Base-by-base conservation (phyloP, 2,888 invertebrate species). In the Meiosimyza platycephala region DNA sequence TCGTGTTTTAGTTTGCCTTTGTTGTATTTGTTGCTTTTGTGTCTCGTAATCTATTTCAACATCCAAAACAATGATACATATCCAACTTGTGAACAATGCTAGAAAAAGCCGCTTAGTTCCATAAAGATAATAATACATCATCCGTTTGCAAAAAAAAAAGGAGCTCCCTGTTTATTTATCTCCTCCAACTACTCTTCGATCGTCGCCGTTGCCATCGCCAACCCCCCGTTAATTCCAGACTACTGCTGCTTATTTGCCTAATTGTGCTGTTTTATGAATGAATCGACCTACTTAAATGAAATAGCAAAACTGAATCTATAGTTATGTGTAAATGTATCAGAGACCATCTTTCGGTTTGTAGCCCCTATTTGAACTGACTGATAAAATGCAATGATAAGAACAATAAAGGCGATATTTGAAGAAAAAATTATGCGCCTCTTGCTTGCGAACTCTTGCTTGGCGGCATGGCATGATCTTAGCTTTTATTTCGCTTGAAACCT, bases 91-190 rank as follows among this genome's bases (percentile, higher is more conserved):
- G 80, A 82, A 84, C 84, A 84, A 83, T 83, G 79, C 76, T 82
- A 81, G 80, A 83, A 9, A 40, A 84, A 83, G 84, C 83, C 80
- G 84, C 83, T 84, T 83, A 81, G 80, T 82, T 80, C 82, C 82
- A 82, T 84, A 81, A 82, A 79, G 83, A 84, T 81, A 83, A 83
- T 84, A 84, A 83, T 82, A 81, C 82, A 80, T 81, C 81, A 81
- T 81, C 70, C 70, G 70, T 22, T 70, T 63, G 63, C 47, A 16
- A 63, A 64, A 63, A 51, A n/a, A n/a, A 40, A 40, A 54, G 33
- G n/a, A 28, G 12, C 54, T 12, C 18, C 52, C 65, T 22, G 40
- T 33, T 77, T 77, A 76, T 74, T 76, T 70, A 68, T 71, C 76
- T 64, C 57, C 57, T 65, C 40, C 70, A 69, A 55, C 67, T 66